phyloP scores from a whole-genome alignment of 2,888 invertebrate genomes.

The Ecdyonurus torrentis region DNA sequence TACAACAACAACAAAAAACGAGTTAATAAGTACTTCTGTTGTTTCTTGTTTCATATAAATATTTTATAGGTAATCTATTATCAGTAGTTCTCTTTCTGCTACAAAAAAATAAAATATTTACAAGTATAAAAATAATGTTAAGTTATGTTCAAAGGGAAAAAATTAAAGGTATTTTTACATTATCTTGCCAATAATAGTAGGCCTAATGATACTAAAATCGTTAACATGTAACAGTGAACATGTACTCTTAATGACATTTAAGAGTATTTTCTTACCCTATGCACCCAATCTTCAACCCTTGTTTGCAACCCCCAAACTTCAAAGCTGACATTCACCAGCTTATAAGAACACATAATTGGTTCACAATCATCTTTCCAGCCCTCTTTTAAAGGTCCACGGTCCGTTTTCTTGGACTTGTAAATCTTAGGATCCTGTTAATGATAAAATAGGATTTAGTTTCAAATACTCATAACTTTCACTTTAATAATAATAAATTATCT shows the following conservation, averaged over 20 bases:
- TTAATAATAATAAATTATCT: background rate
- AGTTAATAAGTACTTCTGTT: too few relatives aligned
- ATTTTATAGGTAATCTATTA: too few relatives aligned
- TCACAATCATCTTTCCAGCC: conserved; percentile 58
- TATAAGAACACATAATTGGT: conserved; percentile 90
- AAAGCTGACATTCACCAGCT: conserved; percentile 68
- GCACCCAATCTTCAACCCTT: conserved; percentile 73
- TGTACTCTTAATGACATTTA: background rate
- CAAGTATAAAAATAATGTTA: too few relatives aligned
- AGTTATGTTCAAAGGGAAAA: background rate
- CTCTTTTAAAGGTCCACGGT: conserved; percentile 65
- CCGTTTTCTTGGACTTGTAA: conserved; percentile 66
- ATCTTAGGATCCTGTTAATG: conserved; percentile 55
- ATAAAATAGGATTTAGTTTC: background rate
- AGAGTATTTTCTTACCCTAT: conserved; percentile 39
- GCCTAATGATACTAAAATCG: background rate
- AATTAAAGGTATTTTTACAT: background rate
- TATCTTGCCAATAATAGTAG: background rate
- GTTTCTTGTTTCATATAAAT: too few relatives aligned
- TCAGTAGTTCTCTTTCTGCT: too few relatives aligned
- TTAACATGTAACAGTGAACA: background rate
- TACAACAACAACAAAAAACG: too few relatives aligned
- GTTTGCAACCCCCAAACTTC: conserved; percentile 89
- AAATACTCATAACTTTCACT: background rate
- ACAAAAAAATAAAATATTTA: too few relatives aligned